Evolutionary conservation across 2,797 vertebrate genomes (phyloP).

Genomic region (Enteromius unitaeniatus): DNA sequence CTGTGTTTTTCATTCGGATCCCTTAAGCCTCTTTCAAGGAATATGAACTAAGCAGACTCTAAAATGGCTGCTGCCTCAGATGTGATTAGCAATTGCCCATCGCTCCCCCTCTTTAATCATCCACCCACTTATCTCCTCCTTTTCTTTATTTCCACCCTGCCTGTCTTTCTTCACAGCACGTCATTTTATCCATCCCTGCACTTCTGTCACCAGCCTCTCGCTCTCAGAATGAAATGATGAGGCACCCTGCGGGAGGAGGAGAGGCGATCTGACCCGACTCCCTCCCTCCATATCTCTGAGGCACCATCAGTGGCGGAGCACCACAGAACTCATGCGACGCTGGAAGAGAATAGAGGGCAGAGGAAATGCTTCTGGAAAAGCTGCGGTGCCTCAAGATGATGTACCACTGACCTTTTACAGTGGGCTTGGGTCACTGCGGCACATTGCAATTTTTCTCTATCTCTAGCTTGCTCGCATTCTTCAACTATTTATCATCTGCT

Average conservation of each 20-base stretch:
- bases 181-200: constrained; percentile 30
- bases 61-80: constrained; percentile 50
- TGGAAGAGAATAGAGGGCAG: not conserved
- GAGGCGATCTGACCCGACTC: constrained; percentile 34
- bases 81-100: constrained; percentile 49
- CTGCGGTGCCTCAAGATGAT: constrained; percentile 5
- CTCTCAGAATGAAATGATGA: constrained; percentile 47
- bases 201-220: constrained; percentile 22
- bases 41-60: constrained; percentile 12
- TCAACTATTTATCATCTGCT: constrained; percentile 23
- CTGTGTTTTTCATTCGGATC: constrained; percentile 27
- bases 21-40: constrained; percentile 20
- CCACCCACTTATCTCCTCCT: constrained; percentile 34
- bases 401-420: constrained; percentile 52
- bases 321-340: not conserved
- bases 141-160: constrained; percentile 28
- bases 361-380: constrained; percentile 2
- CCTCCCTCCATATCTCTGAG: constrained; percentile 14
- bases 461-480: not conserved
- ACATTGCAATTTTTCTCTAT: constrained; percentile 23
- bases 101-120: constrained; percentile 46
- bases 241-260: constrained; percentile 5
- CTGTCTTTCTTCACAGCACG: constrained; percentile 26
- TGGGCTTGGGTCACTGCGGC: constrained; percentile 43
- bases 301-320: constrained; percentile 10